Conservation (phyloP, 2,888 invertebrate genomes). For the Scaptomyza caliginosa region DNA sequence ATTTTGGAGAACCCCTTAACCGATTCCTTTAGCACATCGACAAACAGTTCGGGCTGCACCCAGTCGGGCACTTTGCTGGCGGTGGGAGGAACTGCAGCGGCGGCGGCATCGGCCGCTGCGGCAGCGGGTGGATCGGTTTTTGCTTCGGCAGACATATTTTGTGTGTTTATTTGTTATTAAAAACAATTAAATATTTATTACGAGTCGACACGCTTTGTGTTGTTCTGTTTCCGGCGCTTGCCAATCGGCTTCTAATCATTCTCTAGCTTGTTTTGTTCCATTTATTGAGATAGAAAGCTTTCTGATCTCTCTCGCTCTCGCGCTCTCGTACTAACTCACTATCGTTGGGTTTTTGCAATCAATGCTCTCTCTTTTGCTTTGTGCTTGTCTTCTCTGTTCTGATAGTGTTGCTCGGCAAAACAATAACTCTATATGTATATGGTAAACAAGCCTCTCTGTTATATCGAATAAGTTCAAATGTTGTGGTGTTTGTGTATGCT, state of each 20-base stretch:
- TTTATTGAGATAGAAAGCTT: conserved; percentile 14
- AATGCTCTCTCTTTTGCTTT: neutral
- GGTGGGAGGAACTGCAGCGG: neutral
- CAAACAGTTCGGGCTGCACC: conserved; percentile 50
- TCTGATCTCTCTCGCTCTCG: conserved; percentile 2
- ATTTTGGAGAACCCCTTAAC: conserved; percentile 50
- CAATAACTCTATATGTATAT: neutral
- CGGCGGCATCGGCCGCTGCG: too few relatives aligned
- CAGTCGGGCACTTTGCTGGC: conserved; percentile 48
- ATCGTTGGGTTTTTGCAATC: neutral
- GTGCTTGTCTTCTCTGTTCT: neutral
- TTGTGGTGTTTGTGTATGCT: too few relatives aligned
- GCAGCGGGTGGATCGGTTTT: conserved; percentile 2
- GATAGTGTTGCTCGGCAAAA: neutral
- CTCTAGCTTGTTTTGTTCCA: neutral
- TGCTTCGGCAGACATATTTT: conserved; percentile 34
- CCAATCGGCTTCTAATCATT: conserved; percentile 14
- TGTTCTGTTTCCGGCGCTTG: neutral
- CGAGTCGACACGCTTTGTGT: neutral
- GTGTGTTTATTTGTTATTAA: neutral
- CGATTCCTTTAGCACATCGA: conserved; percentile 41
- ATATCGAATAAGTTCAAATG: too few relatives aligned
- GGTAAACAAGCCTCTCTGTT: neutral
- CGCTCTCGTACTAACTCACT: neutral
- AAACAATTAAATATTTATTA: neutral